Evolutionary conservation across 2,888 invertebrate genomes (phyloP).

Genomic region (Geophilus truncorum): DNA sequence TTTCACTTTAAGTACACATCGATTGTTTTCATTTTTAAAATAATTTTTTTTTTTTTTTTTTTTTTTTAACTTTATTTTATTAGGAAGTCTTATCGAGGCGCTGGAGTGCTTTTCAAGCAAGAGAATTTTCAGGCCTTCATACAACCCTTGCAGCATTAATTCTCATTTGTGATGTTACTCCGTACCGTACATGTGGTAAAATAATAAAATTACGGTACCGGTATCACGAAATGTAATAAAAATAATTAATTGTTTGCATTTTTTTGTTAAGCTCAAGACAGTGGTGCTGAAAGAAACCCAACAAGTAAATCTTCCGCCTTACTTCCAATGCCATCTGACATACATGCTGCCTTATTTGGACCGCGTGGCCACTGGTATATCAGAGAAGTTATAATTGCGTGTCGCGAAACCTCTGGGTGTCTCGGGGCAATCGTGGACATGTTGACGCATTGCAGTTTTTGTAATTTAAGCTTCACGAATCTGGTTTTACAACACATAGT

Average conservation of each 20-base stretch:
- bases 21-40: too few relatives aligned
- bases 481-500: constrained; percentile 47
- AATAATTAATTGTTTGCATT: not conserved
- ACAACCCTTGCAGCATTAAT: constrained; percentile 49
- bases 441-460: constrained; percentile 48
- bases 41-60: not conserved
- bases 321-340: constrained; percentile 46
- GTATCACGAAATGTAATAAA: too few relatives aligned
- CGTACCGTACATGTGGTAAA: constrained; percentile 45
- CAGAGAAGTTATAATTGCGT: constrained; percentile 48
- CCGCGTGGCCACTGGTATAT: constrained; percentile 45
- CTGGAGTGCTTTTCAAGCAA: constrained; percentile 51
- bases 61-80: not conserved
- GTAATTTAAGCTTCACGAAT: constrained; percentile 47
- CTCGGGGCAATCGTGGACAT: constrained; percentile 46
- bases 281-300: not conserved
- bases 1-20: not conserved
- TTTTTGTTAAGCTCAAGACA: constrained; percentile 27
- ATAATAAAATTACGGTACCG: too few relatives aligned
- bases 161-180: constrained; percentile 48
- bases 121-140: constrained; percentile 51
- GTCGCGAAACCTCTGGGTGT: constrained; percentile 45
- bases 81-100: constrained; percentile 45
- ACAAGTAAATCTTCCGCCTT: constrained; percentile 36
- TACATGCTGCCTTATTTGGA: constrained; percentile 42